Conservation (phyloP, 2,113 vertebrate genomes). For the Anseranas semipalmata region DNA sequence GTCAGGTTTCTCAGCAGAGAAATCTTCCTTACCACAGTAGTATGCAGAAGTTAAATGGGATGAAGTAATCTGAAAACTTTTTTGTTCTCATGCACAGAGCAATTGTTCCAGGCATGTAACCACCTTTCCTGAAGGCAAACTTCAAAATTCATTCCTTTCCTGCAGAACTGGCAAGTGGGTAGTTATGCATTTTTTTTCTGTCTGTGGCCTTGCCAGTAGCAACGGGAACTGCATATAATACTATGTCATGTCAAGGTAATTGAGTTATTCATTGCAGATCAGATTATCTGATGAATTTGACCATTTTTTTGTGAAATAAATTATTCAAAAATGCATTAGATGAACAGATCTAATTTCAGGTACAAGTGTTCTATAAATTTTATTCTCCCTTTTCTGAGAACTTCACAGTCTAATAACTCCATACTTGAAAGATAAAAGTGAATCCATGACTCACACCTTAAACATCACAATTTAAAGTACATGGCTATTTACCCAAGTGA, state of each 20-base stretch:
- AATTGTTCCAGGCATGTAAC: conserved; percentile 16
- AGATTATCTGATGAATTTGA: conserved; percentile 16
- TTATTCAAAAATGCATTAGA: conserved; percentile 14
- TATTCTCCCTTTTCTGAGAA: conserved; percentile 34
- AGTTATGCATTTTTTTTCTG: not conserved
- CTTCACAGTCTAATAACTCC: conserved; percentile 16
- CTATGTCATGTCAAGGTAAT: conserved; percentile 16
- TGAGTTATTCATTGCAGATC: conserved; percentile 31
- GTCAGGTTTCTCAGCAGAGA: conserved; percentile 60
- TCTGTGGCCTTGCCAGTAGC: not conserved
- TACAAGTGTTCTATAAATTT: conserved; percentile 36
- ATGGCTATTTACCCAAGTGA: not conserved
- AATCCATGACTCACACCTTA: conserved; percentile 46
- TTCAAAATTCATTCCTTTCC: conserved; percentile 37
- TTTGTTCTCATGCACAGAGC: conserved; percentile 21
- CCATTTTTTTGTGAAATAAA: conserved; percentile 34
- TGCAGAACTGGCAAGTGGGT: not conserved
- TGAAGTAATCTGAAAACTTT: conserved; percentile 64
- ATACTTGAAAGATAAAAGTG: conserved; percentile 60
- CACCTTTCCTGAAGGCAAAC: conserved; percentile 25
- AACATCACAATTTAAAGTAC: conserved; percentile 4
- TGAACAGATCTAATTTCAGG: conserved; percentile 31
- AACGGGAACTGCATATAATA: not conserved
- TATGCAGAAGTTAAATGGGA: conserved; percentile 53
- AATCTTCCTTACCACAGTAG: conserved; percentile 22